Conservation (phyloP, 2,888 invertebrate species). For the Oligia strigilis region DNA sequence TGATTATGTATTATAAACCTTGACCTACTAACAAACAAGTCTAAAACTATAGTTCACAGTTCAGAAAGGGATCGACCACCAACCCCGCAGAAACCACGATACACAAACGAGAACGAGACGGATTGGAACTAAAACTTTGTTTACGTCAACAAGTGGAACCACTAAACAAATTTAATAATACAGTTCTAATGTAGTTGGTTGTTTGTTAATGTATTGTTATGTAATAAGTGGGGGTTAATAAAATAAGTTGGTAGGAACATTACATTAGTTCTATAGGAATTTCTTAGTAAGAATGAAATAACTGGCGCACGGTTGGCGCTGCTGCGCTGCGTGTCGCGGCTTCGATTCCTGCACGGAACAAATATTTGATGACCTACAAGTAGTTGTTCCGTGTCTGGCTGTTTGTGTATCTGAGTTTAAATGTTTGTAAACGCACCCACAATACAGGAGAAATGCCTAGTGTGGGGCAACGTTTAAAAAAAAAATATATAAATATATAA, state of each 20-base stretch:
- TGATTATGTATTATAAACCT: neutral
- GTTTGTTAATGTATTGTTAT: neutral
- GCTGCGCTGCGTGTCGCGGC: too few species aligned
- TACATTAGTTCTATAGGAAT: neutral
- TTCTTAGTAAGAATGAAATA: too few species aligned
- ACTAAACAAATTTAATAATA: constrained; percentile 25
- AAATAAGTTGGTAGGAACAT: neutral
- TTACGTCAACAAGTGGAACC: constrained; percentile 29
- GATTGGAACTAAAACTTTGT: constrained; percentile 7
- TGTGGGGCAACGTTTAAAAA: too few species aligned
- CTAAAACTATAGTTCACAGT: constrained; percentile 6
- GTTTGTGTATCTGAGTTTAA: too few species aligned
- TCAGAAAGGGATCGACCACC: constrained; percentile 8
- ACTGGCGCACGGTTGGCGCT: too few species aligned
- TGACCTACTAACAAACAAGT: constrained; percentile 3
- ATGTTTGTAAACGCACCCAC: too few species aligned
- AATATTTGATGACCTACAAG: too few species aligned
- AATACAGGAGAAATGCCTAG: too few species aligned
- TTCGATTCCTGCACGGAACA: too few species aligned
- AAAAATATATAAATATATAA: too few species aligned
- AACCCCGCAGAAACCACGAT: constrained; percentile 18
- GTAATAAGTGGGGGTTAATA: neutral
- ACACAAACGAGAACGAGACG: constrained; percentile 5
- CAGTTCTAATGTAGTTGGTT: constrained; percentile 13
- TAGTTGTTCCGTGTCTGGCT: too few species aligned